Evolutionary conservation across 2,888 invertebrate genomes (phyloP).

Genomic region (Macrophya annulata): DNA sequence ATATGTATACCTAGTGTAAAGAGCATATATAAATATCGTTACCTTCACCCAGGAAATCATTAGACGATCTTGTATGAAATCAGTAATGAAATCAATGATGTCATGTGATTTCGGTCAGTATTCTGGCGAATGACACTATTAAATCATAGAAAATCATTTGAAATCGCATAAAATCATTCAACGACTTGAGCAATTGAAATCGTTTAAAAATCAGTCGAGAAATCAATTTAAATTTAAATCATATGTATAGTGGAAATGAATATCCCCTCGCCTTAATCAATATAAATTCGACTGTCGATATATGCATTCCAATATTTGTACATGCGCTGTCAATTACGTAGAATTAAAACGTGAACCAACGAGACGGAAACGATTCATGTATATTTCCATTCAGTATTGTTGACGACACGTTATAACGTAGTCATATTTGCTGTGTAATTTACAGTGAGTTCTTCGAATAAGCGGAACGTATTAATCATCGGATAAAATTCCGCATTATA

Average conservation of each 20-base stretch:
- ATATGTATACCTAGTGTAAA: not conserved
- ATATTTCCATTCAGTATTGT: not conserved
- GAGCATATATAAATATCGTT: too few species aligned
- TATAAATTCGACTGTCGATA: not conserved
- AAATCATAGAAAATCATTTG: too few species aligned
- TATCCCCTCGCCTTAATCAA: not conserved
- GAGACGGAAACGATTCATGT: not conserved
- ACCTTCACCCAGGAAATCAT: too few species aligned
- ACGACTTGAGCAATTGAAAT: too few species aligned
- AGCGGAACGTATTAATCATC: constrained; percentile 19
- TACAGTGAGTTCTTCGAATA: not conserved
- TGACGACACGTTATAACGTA: constrained; percentile 16
- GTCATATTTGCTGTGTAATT: not conserved
- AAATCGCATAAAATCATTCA: too few species aligned
- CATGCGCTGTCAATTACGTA: not conserved
- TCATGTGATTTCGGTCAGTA: too few species aligned
- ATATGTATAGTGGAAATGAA: too few species aligned
- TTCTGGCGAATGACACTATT: too few species aligned
- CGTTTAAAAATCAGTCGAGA: too few species aligned
- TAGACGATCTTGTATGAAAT: too few species aligned
- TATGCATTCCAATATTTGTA: not conserved
- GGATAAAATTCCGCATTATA: not conserved
- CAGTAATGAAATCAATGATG: too few species aligned
- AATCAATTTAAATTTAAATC: too few species aligned
- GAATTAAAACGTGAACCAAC: not conserved